Evolutionary conservation across 2,888 invertebrate genomes (phyloP).

Genomic region (Andrena fulva): DNA sequence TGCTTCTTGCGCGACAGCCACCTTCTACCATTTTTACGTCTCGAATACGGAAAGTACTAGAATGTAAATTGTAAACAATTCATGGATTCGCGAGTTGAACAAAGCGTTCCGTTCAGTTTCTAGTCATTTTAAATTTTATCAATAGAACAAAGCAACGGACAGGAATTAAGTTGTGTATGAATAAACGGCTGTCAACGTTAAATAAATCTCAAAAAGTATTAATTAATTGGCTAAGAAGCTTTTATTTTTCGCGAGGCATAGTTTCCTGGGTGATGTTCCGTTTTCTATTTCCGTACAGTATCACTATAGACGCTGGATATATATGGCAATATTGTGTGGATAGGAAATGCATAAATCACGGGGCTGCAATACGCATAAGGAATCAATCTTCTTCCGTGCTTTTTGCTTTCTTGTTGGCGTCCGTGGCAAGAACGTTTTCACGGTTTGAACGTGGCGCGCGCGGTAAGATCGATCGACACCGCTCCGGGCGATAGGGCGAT

Average conservation of each 20-base stretch:
- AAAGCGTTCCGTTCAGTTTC: no score
- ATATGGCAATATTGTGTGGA: slow-evolving; percentile 15
- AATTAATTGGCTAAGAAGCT: no score
- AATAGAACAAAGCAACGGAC: no score
- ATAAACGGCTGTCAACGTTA: no score
- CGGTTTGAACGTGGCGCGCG: slow-evolving; percentile 63
- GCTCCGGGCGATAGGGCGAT: slow-evolving; percentile 41
- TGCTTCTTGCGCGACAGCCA: slow-evolving; percentile 31
- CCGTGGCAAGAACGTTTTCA: slow-evolving; percentile 62
- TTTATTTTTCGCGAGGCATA: no score
- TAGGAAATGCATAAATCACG: slow-evolving; percentile 59
- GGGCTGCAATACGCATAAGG: slow-evolving; percentile 48
- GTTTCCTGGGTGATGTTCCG: not conserved
- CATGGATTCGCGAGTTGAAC: no score
- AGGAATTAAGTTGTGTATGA: no score
- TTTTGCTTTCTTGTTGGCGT: slow-evolving; percentile 56
- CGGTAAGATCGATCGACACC: slow-evolving; percentile 60
- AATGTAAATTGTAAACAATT: not conserved
- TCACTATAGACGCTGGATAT: slow-evolving; percentile 14
- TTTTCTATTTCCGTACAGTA: slow-evolving; percentile 3
- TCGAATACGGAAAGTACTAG: not conserved
- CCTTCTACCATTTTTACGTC: slow-evolving; percentile 9
- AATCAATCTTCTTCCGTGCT: slow-evolving; percentile 61
- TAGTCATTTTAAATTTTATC: no score
- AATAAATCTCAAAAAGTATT: no score